Conservation (phyloP, 2,888 invertebrate species). For the Nowickia ferox region DNA sequence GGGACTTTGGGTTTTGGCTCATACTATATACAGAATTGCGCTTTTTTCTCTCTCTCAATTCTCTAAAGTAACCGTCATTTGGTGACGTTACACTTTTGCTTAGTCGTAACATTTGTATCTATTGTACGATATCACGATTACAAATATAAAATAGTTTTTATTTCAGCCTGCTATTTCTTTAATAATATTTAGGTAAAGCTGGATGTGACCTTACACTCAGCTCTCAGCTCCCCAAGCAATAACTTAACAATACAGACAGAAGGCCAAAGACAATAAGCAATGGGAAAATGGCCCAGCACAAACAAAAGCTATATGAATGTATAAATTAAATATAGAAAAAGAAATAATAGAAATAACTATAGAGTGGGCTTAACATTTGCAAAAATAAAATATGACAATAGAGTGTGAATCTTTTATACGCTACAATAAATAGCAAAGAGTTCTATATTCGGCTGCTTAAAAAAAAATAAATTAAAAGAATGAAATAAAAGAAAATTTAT, state of each 20-base stretch:
- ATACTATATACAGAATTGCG: not conserved
- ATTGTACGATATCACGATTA: slow-evolving; percentile 16
- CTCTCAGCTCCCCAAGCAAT: slow-evolving; percentile 80
- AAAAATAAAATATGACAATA: not conserved
- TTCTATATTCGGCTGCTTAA: too few relatives aligned
- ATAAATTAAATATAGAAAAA: slow-evolving; percentile 3
- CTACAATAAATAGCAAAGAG: slow-evolving; percentile 8
- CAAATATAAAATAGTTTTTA: slow-evolving; percentile 73
- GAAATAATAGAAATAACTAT: slow-evolving; percentile 1
- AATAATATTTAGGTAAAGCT: slow-evolving; percentile 74
- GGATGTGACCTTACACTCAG: slow-evolving; percentile 77
- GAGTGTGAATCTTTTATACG: not conserved
- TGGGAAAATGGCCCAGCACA: slow-evolving; percentile 69
- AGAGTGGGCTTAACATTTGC: slow-evolving; percentile 38
- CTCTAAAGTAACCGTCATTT: slow-evolving; percentile 70
- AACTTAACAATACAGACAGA: slow-evolving; percentile 80
- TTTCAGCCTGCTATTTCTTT: slow-evolving; percentile 71
- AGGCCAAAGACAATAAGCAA: slow-evolving; percentile 70
- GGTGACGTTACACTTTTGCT: slow-evolving; percentile 68
- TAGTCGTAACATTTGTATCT: slow-evolving; percentile 51
- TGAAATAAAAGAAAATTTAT: too few relatives aligned
- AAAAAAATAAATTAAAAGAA: too few relatives aligned
- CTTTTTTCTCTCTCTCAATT: slow-evolving; percentile 29
- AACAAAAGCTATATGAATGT: not conserved
- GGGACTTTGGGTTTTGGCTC: slow-evolving; percentile 80